Percentiles rank a stretch among this genome's conserved stretches.
Evolutionary conservation across 1,140 invertebrate species (phyloP).

Genomic region (Microplitis demolitor): DNA sequence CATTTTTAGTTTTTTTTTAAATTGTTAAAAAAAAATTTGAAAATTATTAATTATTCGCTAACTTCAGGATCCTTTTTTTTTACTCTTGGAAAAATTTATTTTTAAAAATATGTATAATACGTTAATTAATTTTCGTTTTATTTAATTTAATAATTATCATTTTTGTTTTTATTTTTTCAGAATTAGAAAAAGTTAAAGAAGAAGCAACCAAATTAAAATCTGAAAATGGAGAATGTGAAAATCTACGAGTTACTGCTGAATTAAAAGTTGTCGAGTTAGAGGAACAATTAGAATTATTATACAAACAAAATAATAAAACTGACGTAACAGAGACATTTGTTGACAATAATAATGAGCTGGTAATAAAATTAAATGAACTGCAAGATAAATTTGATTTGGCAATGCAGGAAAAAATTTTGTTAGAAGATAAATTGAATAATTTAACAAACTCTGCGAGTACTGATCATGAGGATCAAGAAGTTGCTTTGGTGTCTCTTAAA

Average conservation of each 20-base stretch:
- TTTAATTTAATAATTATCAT: neutral
- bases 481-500: conserved; percentile 32
- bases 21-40: too few relatives aligned
- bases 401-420: conserved; percentile 13
- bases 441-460: neutral
- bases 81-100: too few relatives aligned
- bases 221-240: conserved; percentile 67
- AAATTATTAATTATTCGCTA: too few relatives aligned
- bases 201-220: conserved; percentile 66
- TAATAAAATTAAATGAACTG: conserved; percentile 35
- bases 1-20: too few relatives aligned
- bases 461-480: neutral
- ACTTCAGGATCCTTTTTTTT: too few relatives aligned
- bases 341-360: conserved; percentile 44
- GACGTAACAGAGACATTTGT: conserved; percentile 61
- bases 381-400: conserved; percentile 18
- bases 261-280: conserved; percentile 74
- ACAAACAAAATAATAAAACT: conserved; percentile 54
- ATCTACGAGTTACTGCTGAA: conserved; percentile 69
- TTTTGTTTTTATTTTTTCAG: conserved; percentile 52
- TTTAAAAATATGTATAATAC: conserved; percentile 11
- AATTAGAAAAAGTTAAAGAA: conserved; percentile 64
- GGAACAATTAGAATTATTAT: conserved; percentile 66
- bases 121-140: too few relatives aligned
- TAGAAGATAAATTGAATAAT: neutral